Evolutionary conservation across 2,113 vertebrate species (phyloP).

Genomic region (Corvus cornix): DNA sequence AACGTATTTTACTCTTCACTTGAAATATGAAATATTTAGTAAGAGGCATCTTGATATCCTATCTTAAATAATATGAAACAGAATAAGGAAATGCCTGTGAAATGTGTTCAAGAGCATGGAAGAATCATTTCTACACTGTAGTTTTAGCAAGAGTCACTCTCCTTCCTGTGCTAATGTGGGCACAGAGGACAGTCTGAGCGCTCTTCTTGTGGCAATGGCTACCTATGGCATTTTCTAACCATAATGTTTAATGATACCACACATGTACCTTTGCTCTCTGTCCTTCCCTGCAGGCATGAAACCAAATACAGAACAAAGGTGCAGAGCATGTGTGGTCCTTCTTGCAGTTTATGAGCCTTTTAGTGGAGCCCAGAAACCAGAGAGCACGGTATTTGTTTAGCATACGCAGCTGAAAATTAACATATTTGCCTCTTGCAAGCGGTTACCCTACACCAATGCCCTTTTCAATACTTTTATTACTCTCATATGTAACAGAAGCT

Average conservation of each 20-base stretch:
- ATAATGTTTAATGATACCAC: not conserved
- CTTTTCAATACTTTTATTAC: not conserved
- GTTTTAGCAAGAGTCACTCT: not conserved
- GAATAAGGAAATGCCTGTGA: not conserved
- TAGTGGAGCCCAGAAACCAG: not conserved
- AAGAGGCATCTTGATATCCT: not conserved
- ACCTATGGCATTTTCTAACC: not conserved
- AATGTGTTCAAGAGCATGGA: not conserved
- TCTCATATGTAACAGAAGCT: not conserved
- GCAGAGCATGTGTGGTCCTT: not conserved
- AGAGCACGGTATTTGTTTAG: fast-evolving
- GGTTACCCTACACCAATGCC: not conserved
- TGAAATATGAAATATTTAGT: not conserved
- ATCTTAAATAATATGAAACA: not conserved
- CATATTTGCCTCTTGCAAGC: not conserved
- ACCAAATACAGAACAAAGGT: not conserved
- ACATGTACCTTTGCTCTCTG: not conserved
- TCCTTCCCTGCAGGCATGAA: not conserved
- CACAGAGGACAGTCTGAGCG: not conserved
- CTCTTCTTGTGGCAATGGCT: not conserved
- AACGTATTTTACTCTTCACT: not conserved
- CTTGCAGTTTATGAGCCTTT: not conserved
- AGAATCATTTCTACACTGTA: not conserved
- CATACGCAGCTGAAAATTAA: not conserved
- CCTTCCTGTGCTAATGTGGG: not conserved